Base-by-base conservation (phyloP, 2,888 invertebrate species). In the Synergus laeviventris region DNA sequence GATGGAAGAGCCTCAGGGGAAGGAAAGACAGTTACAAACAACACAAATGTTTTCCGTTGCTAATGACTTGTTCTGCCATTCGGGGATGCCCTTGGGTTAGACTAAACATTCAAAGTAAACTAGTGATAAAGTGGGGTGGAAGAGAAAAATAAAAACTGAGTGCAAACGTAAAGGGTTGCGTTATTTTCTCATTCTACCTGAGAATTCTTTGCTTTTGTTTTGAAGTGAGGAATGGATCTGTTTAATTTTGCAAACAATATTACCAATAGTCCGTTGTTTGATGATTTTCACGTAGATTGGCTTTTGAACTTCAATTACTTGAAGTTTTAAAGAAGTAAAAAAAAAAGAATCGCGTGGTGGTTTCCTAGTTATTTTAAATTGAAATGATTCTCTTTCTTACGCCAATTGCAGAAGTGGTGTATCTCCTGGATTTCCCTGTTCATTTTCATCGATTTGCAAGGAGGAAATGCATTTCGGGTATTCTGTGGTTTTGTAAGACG, bases 11-110 rank as follows among this genome's bases (percentile, higher is more conserved):
- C 45, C 70, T 31, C 70, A 49, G 16, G 70, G 70, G 70, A 49
- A 70, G 31, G 70, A 70, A 70, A 70, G 70, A 70, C 70, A 70
- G 70, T 70, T 70, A 70, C 70, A 70, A 70, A 70, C 70, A 49
- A 70, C 70, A 49, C 70, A 31, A 70, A 70, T 70, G 70, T 70
- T 70, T 70, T 70, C 70, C 70, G 49, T 49, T 70, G 24, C 70
- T 70, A 70, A 70, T 70, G 70, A 70, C 31, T 70, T 70, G 70
- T 70, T 70, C 45, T 70, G 31, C 31, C 70, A 49, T 64, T 70
- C 45, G 49, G 66, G 45, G 31, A 70, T 70, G n/a, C 70, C 24
- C 16, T 42, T n/a, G 12, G 45, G 49, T 70, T 49, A 49, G 49
- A 24, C 42, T 49, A 70, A 70, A 70, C 49, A 31, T 49, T 24